A percentile compares a stretch with the other conserved stretches of the same genome.
These are phyloP conservation scores for Holothuria glaberrima DNA, from an alignment of 35 echinoderm and acorn worm species.

Conservation along the genomic window DNA sequence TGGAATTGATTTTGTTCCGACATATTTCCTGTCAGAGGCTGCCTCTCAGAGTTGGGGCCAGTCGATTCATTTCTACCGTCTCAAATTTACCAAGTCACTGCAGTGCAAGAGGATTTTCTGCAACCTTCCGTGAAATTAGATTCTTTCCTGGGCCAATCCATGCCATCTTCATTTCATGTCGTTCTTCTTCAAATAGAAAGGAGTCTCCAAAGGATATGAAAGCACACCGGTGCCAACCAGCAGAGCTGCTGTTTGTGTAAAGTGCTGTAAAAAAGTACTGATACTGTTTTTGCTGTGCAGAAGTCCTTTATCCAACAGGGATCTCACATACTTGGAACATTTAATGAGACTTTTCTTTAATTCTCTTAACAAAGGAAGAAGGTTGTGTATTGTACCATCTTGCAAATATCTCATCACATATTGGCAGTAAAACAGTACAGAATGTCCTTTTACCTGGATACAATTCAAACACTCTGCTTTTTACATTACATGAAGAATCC, in stretches of 20 bases:
- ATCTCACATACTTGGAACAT: no score
- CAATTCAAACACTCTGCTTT: no score
- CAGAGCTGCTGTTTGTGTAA: background rate
- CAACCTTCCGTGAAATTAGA: conserved; percentile 50
- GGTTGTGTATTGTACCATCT: no score
- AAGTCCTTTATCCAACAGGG: no score
- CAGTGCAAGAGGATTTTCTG: conserved; percentile 20
- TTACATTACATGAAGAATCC: no score
- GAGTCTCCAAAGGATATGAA: conserved; percentile 32
- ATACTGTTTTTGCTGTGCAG: no score
- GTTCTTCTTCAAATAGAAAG: conserved; percentile 32
- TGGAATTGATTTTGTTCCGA: conserved; percentile 49
- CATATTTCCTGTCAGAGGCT: conserved; percentile 48
- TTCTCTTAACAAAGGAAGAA: no score
- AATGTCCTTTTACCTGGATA: no score
- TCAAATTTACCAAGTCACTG: conserved; percentile 18
- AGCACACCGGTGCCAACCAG: background rate
- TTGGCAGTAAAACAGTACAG: no score
- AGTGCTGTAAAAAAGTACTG: no score
- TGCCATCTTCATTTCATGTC: conserved; percentile 48
- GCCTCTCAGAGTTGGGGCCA: conserved; percentile 31
- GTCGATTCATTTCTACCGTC: conserved; percentile 26
- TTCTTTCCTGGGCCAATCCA: conserved; percentile 42
- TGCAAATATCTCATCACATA: no score
- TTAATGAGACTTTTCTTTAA: no score